Percentiles rank a stretch among this genome's conserved stretches.
phyloP scores from a whole-genome alignment of 2,888 invertebrate genomes.

The Drosophila ustulata region DNA sequence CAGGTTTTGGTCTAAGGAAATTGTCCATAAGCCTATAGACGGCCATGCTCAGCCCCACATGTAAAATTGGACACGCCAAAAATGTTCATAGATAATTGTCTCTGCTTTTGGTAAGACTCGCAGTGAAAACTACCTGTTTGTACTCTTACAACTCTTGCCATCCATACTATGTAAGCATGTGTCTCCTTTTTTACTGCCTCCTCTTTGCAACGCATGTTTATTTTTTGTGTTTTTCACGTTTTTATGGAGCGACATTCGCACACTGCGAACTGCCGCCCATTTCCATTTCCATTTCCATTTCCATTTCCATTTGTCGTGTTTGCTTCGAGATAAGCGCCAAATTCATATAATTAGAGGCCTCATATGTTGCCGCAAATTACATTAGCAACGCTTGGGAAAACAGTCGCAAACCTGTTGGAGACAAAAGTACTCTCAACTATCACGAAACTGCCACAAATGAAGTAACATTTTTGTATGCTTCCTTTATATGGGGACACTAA shows the following conservation, averaged over 20 bases:
- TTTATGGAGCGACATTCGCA: conserved; percentile 31
- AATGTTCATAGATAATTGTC: conserved; percentile 69
- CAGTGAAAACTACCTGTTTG: conserved; percentile 66
- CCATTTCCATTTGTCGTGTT: conserved; percentile 66
- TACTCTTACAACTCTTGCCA: conserved; percentile 11
- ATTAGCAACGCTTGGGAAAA: conserved; percentile 46
- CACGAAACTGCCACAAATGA: background rate
- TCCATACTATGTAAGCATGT: conserved; percentile 19
- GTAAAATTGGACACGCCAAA: conserved; percentile 62
- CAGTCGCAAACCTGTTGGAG: conserved; percentile 1
- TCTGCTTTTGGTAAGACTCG: conserved; percentile 59
- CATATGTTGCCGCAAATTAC: conserved; percentile 71
- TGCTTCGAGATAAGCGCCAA: conserved; percentile 74
- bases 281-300: conserved; percentile 63
- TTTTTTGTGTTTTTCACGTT: conserved; percentile 19
- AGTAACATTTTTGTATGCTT: background rate
- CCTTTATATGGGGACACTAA: background rate
- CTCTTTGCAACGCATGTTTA: conserved; percentile 44
- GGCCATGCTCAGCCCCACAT: conserved; percentile 22
- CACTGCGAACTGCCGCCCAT: conserved; percentile 61
- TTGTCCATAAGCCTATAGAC: conserved; percentile 40
- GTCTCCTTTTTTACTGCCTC: conserved; percentile 17
- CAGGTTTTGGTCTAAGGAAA: conserved; percentile 66
- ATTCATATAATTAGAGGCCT: conserved; percentile 76
- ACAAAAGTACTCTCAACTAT: conserved; percentile 12